Base-by-base conservation (phyloP, 2,797 vertebrate species). In the Cuculus canorus region DNA sequence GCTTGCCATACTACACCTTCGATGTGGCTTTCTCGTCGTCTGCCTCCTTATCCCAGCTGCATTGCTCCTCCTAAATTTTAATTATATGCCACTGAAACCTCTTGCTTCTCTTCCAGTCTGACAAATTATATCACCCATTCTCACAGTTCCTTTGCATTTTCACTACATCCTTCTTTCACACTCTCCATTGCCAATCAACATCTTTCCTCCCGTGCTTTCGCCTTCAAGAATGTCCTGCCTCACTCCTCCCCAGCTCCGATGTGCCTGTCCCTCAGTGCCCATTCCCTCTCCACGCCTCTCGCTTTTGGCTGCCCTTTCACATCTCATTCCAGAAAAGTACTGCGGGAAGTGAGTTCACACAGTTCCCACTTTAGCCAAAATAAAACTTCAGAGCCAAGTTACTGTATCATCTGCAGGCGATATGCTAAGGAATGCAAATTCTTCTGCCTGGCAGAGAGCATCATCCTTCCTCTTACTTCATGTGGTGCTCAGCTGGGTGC, bases 341-440 rank as follows among this genome's bases (percentile, higher is more conserved):
- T 2, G 4, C 11, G 27, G 54, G 35, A 81, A 81, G 33, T 59
- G 22, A 71, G 39, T 50, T 84, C 27, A 32, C 59, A 59, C 27
- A 32, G 30, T 53, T 84, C 60, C 53, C 25, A 53, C 79, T 71
- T 45, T 28, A 61, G 56, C 22, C 5, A 13, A n/a, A 70, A 79
- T 76, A 68, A 39, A 11, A 17, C 8, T 69, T 71, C 47, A 45
- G 65, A 85, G 60, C 54, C 64, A 77, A 66, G 41, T 66, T 47
- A 85, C 60, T 48, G 35, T 81, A 52, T 63, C 60, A 61, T 68
- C 70, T 3, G 0, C 56, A 52, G 70, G 76, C 50, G 45, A 45
- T 50, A 73, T 16, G 45, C 50, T 69, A 69, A 93, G 56, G 50
- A 93, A 78, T 75, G 76, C n/a, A 85, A 93, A 91, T 91, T 85